Conservation (phyloP, 2,888 invertebrate species). For the Tachina lurida region DNA sequence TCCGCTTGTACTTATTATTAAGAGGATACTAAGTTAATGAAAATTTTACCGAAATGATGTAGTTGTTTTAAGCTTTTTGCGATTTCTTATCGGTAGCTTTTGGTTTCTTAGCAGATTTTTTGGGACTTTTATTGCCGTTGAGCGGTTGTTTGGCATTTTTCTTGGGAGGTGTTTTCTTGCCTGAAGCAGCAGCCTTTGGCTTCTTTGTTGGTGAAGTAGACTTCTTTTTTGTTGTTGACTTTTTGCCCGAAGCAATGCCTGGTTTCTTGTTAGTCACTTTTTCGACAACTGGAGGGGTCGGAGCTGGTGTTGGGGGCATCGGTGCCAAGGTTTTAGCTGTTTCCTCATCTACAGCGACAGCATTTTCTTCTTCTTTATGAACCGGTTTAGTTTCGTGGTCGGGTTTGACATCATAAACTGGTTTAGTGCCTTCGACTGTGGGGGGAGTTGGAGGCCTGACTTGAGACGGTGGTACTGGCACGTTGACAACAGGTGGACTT, state of each 20-base stretch:
- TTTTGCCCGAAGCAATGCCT: slow-evolving; percentile 8
- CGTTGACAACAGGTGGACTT: neutral
- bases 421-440: slow-evolving; percentile 5
- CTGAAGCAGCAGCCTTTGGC: neutral
- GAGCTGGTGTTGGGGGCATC: slow-evolving; percentile 74
- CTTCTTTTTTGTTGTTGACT: slow-evolving; percentile 57
- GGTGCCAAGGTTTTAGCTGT: slow-evolving; percentile 61
- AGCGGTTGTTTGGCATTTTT: slow-evolving; percentile 62
- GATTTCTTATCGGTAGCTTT: slow-evolving; percentile 53
- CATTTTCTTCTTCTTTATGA: slow-evolving; percentile 31
- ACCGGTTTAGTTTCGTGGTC: neutral
- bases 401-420: neutral
- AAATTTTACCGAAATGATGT: slow-evolving; percentile 16
- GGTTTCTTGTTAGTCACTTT: slow-evolving; percentile 25
- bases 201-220: slow-evolving; percentile 28
- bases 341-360: neutral
- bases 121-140: slow-evolving; percentile 64
- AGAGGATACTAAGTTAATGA: slow-evolving; percentile 24
- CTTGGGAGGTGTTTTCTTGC: slow-evolving; percentile 16
- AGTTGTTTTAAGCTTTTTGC: slow-evolving; percentile 50
- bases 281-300: slow-evolving; percentile 73
- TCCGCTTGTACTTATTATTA: slow-evolving; percentile 64
- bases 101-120: slow-evolving; percentile 69
- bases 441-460: slow-evolving; percentile 6
- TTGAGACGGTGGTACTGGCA: neutral